These are phyloP conservation scores for Psix sp. DNA, from an alignment of 1,140 invertebrate species.

Conservation along the genomic window DNA sequence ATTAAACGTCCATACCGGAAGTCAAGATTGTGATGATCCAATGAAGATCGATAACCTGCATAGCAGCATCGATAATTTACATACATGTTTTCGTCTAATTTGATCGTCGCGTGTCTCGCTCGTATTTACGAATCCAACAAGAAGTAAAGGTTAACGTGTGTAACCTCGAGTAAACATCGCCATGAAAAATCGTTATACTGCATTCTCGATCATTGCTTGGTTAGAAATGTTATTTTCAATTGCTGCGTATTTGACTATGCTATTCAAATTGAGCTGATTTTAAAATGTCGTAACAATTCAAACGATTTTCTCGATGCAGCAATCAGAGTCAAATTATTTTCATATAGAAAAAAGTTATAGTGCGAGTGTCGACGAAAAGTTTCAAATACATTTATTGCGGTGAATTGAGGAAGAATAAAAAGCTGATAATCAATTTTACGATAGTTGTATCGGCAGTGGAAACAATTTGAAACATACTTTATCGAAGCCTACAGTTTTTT, in stretches of 20 bases:
- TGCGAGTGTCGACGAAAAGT: no score
- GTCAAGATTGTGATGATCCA: no score
- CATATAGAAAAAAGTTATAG: no score
- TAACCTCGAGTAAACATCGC: constrained; percentile 25
- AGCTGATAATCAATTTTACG: no score
- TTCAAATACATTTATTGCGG: no score
- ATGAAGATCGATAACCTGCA: no score
- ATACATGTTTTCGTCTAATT: neutral
- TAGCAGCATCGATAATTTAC: neutral
- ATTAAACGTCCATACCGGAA: no score
- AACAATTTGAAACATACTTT: no score
- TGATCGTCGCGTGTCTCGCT: neutral
- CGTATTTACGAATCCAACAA: constrained; percentile 38
- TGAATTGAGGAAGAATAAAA: no score
- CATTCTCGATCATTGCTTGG: constrained; percentile 1
- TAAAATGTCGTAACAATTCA: constrained; percentile 1
- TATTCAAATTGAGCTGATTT: neutral
- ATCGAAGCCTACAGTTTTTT: no score
- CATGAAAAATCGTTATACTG: constrained; percentile 16
- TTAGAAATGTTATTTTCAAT: constrained; percentile 8
- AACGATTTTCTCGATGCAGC: no score
- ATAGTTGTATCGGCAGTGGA: no score
- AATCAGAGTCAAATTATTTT: constrained; percentile 25
- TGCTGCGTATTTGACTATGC: neutral
- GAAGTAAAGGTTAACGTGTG: constrained; percentile 23